Base-by-base conservation (phyloP, 1,140 invertebrate species). In the Cherax destructor region DNA sequence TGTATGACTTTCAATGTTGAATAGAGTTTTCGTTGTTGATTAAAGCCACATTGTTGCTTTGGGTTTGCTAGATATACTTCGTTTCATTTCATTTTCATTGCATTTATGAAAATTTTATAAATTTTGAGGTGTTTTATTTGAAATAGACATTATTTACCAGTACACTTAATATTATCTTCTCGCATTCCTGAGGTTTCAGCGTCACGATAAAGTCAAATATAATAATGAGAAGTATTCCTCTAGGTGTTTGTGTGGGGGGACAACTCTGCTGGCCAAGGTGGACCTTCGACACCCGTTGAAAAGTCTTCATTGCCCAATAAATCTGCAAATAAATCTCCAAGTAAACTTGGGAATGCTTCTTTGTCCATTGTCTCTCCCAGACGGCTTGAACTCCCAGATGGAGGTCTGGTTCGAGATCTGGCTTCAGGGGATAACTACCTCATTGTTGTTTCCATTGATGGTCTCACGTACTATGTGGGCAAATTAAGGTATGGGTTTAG, bases 381-480 rank as follows among this genome's bases (percentile, higher is more conserved):
- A 24, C 59, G 78, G 16, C 65, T 89, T 18, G 87, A 89, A 24
- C 47, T 89, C 18, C 87, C 87, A 18, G 87, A 89, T n/a, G 65
- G 79, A 7, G 30, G 61, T 47, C 65, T 80, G 74, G 79, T 81
- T 47, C 50, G 96, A 94, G 96, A 97, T 94, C 95, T 97, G 93
- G 96, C 96, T 77, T 96, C 97, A 92, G 97, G 97, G n/a, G 95
- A 95, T 92, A 95, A 96, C 93, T 96, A 97, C 94, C 97, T 97
- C 90, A 93, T 97, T 50, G 95, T 98, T 86, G 95, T 97, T 92
- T 96, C 96, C 86, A 95, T 96, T 93, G 95, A 96, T 94, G 95
- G 96, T 30, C 83, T 79, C 1, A 41, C 93, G 83, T 93, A 86
- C 91, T 90, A 93, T 92, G 65, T 94, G 94, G 94, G 91, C 79